A percentile compares a stretch with the other conserved stretches of the same genome.
Conservation (phyloP, 1,140 invertebrate genomes). For the Geopemphigus sp. region DNA sequence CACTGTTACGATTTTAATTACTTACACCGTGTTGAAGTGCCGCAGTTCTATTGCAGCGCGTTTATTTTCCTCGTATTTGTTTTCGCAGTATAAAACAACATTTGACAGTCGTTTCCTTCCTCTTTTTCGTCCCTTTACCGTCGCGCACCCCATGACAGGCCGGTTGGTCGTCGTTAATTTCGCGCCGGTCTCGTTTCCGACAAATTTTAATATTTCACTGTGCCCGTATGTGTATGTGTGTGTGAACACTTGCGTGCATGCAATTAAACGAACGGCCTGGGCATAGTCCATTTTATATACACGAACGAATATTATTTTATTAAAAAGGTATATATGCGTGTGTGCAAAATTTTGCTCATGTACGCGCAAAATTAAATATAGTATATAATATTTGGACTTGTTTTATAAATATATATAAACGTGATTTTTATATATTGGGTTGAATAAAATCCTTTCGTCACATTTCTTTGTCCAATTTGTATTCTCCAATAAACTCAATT, state of each 20-base stretch:
- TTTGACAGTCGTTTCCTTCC: slow-evolving; percentile 18
- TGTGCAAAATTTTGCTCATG: too few species aligned
- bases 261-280: not conserved
- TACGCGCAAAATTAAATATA: too few species aligned
- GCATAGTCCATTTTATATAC: not conserved
- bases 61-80: slow-evolving; percentile 27
- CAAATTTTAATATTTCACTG: slow-evolving; percentile 35
- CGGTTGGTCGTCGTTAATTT: slow-evolving; percentile 17
- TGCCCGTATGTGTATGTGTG: too few species aligned
- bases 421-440: too few species aligned
- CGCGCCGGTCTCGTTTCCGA: not conserved
- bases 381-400: too few species aligned
- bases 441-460: too few species aligned
- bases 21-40: not conserved
- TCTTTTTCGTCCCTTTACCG: too few species aligned
- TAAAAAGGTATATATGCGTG: not conserved
- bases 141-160: too few species aligned
- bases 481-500: too few species aligned
- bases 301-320: not conserved
- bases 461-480: too few species aligned
- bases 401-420: too few species aligned
- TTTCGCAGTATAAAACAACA: slow-evolving; percentile 15
- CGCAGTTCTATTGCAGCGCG: not conserved
- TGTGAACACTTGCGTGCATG: too few species aligned
- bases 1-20: not conserved